Percentiles rank a stretch among this genome's conserved stretches.
phyloP scores from a whole-genome alignment of 2,113 vertebrate genomes.

The Synchiropus splendidus region DNA sequence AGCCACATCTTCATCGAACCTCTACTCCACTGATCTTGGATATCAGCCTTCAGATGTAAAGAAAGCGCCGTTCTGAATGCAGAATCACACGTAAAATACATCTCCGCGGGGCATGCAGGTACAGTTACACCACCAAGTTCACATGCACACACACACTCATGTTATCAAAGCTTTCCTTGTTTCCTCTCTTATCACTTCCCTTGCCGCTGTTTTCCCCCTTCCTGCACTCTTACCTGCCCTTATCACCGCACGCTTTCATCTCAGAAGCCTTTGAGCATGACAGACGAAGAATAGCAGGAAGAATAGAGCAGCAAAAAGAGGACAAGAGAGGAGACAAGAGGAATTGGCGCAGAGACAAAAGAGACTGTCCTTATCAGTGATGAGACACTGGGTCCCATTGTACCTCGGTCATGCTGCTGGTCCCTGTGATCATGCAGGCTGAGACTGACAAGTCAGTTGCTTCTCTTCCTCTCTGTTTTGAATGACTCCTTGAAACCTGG shows the following conservation, averaged over 20 bases:
- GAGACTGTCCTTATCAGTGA: constrained; percentile 44
- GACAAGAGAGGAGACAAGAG: constrained; percentile 32
- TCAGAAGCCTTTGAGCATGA: constrained; percentile 38
- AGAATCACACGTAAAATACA: background rate
- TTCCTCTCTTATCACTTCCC: constrained; percentile 44
- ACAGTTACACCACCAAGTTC: constrained; percentile 2
- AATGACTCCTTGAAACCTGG: too few relatives aligned
- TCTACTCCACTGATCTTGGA: too few relatives aligned
- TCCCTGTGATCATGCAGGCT: constrained; percentile 50
- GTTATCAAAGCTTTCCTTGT: constrained; percentile 54
- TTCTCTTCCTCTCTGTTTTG: constrained; percentile 27
- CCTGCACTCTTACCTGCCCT: constrained; percentile 56
- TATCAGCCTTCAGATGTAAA: too few relatives aligned
- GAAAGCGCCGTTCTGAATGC: too few relatives aligned
- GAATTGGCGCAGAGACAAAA: constrained; percentile 10
- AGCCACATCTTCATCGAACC: constrained; percentile 6
- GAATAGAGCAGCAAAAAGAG: constrained; percentile 19
- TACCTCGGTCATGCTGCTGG: constrained; percentile 26
- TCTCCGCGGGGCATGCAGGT: background rate
- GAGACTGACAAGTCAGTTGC: constrained; percentile 46
- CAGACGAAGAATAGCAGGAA: constrained; percentile 33
- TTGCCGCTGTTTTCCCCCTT: constrained; percentile 42
- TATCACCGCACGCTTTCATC: constrained; percentile 55
- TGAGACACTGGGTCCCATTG: constrained; percentile 44
- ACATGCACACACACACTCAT: constrained; percentile 8